Base-by-base conservation (phyloP, 2,113 vertebrate species). In the Pitta sordida region DNA sequence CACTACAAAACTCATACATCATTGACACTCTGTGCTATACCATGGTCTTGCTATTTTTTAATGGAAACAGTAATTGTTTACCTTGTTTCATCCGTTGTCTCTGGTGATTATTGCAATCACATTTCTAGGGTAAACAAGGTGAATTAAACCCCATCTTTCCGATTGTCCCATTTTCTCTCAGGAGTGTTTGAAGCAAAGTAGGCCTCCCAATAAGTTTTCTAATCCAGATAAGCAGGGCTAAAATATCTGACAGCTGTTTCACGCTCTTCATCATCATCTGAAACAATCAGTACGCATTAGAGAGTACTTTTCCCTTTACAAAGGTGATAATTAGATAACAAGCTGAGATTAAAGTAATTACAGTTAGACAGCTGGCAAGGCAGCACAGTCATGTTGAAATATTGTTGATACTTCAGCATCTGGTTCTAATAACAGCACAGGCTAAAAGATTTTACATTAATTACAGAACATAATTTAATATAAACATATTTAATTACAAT, bases 271-370 rank as follows among this genome's bases (percentile, higher is more conserved):
- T 98, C 97, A 96, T 98, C 97, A 97, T 98, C 97, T 97, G 97
- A 98, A 98, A 98, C 98, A 98, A 98, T 98, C 98, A 98, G 98
- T 96, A 95, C 96, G 95, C 98, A 98, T 98, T 98, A 98, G 98
- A 98, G 98, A 98, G 98, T 97, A 98, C 98, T 98, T 98, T 98
- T 98, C 98, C 97, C 98, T 98, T 98, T 98, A 98, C 98, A 98
- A 98, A 98, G 98, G 98, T 98, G 98, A 98, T 98, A 98, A 98
- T 98, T 98, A 98, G 98, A 98, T 98, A 98, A 98, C 98, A 98
- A 98, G 98, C 98, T 98, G 98, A 98, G 98, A 98, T 98, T 98
- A 98, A 98, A 98, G 98, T 98, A 98, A 98, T 98, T 98, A 98
- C 96, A 98, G 97, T 98, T 96, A 98, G 98, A 98, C 98, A 98